phyloP scores from a whole-genome alignment of 2,888 invertebrate genomes.

The Anagyrus pseudococci region DNA sequence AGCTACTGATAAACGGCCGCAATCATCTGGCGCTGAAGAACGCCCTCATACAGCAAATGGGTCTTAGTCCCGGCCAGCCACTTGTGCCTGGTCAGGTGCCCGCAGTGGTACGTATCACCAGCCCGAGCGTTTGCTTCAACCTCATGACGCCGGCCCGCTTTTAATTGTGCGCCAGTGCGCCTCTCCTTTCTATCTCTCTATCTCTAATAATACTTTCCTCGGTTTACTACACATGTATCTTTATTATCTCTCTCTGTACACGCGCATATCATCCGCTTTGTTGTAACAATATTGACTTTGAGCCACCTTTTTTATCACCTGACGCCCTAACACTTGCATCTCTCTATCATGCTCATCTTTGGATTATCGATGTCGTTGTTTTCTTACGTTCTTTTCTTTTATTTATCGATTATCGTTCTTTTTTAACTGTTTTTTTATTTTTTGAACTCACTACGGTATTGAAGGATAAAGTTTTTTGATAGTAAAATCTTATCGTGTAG shows the following conservation, averaged over 20 bases:
- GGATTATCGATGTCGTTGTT: too few species aligned
- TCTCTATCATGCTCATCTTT: not conserved
- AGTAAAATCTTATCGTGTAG: conserved; percentile 32
- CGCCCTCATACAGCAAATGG: conserved; percentile 96
- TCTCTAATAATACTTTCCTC: not conserved
- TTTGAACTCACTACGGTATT: conserved; percentile 25
- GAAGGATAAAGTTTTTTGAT: conserved; percentile 21
- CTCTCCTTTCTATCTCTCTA: not conserved
- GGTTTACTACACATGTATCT: not conserved
- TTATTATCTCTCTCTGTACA: not conserved
- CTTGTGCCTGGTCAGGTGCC: conserved; percentile 93
- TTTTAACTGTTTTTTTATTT: conserved; percentile 7
- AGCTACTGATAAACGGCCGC: conserved; percentile 98
- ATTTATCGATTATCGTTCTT: conserved; percentile 4
- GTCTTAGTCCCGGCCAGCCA: conserved; percentile 87
- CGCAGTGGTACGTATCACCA: conserved; percentile 78
- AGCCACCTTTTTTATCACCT: too few species aligned
- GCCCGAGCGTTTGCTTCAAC: not conserved
- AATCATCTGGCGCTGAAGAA: conserved; percentile 99
- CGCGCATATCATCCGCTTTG: not conserved
- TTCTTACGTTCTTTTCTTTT: too few species aligned
- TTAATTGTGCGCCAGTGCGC: not conserved
- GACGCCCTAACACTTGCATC: too few species aligned
- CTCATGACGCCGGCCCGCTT: not conserved
- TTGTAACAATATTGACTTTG: too few species aligned